Percentiles rank a stretch among this genome's conserved stretches.
phyloP scores from a whole-genome alignment of 2,113 vertebrate species.

The Xyliphius kryptos region DNA sequence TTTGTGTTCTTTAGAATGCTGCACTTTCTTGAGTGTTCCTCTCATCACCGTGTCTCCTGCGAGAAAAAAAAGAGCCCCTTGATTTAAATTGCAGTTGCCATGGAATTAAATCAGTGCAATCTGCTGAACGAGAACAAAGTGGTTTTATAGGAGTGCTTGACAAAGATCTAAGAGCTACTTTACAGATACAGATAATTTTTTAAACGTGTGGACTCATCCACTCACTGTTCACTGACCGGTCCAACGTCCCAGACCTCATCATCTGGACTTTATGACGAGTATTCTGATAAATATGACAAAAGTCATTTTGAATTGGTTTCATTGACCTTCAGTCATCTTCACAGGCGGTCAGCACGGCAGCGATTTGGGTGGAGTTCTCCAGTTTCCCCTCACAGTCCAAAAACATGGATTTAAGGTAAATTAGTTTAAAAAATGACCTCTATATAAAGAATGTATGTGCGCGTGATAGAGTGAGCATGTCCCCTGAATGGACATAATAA shows the following conservation, averaged over 20 bases:
- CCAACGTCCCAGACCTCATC: background rate
- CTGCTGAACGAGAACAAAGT: background rate
- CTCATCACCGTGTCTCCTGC: background rate
- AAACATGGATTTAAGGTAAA: too few species aligned
- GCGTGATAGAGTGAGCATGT: too few species aligned
- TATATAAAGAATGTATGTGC: too few species aligned
- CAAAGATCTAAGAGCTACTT: slow-evolving; percentile 7
- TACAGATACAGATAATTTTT: background rate
- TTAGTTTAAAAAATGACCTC: too few species aligned
- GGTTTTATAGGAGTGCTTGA: background rate
- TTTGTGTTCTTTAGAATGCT: slow-evolving; percentile 2
- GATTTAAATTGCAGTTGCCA: slow-evolving; percentile 16
- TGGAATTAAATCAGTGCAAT: background rate
- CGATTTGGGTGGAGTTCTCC: too few species aligned
- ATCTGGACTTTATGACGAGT: too few species aligned
- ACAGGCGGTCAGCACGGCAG: too few species aligned
- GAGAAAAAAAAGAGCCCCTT: background rate
- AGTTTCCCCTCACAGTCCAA: too few species aligned
- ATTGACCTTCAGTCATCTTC: too few species aligned
- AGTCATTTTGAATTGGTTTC: too few species aligned
- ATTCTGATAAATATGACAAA: too few species aligned
- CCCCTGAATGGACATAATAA: too few species aligned
- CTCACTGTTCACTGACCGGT: background rate
- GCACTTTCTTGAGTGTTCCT: slow-evolving; percentile 5
- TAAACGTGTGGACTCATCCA: background rate